These are phyloP conservation scores for Ceriagrion tenellum DNA, from an alignment of 2,888 invertebrate genomes.

Conservation along the genomic window DNA sequence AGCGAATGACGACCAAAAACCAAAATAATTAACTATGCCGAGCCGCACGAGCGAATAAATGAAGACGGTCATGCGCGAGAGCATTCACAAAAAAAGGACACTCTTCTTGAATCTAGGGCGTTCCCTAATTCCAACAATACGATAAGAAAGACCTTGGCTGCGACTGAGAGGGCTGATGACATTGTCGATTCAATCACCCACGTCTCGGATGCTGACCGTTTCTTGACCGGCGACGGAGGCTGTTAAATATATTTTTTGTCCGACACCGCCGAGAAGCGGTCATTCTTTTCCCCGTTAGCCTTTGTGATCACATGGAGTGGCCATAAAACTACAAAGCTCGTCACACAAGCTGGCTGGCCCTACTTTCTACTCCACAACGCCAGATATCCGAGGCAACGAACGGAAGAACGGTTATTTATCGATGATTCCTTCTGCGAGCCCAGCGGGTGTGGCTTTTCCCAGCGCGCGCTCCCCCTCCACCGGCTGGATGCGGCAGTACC, in stretches of 20 bases:
- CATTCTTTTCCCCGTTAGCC: background rate
- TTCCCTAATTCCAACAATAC: background rate
- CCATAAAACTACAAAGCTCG: conserved; percentile 1
- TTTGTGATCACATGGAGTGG: conserved; percentile 6
- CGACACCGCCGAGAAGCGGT: background rate
- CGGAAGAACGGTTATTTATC: background rate
- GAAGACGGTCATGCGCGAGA: background rate
- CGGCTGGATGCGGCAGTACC: background rate
- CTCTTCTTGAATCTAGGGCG: background rate
- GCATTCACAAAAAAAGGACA: background rate
- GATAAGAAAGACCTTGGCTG: background rate
- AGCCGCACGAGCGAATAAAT: background rate
- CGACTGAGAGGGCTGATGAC: background rate
- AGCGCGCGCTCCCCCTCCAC: background rate
- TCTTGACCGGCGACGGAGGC: background rate
- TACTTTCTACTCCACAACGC: conserved; percentile 21
- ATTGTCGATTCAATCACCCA: background rate
- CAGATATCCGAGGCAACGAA: background rate
- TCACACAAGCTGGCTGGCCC: conserved; percentile 1
- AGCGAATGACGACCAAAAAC: too few species aligned
- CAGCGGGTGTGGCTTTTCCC: background rate
- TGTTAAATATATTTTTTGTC: background rate
- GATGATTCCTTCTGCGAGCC: background rate
- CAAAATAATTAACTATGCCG: background rate
- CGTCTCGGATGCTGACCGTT: background rate